Conservation (phyloP, 1,140 invertebrate species). For the Neodiprion fabricii region DNA sequence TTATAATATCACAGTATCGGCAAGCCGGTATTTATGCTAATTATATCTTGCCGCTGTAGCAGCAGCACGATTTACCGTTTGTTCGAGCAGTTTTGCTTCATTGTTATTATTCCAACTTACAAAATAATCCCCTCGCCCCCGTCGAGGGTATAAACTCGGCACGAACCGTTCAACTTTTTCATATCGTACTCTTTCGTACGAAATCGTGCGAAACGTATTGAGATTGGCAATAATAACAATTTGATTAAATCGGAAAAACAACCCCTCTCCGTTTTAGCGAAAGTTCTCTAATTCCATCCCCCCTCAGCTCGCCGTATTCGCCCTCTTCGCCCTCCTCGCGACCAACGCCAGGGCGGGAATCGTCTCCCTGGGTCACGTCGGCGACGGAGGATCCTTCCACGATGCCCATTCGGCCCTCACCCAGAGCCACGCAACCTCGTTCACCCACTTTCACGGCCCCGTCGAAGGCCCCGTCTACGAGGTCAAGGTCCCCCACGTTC, state of each 20-base stretch:
- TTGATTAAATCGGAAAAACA: neutral
- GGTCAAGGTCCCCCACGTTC: constrained; percentile 48
- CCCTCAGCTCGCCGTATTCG: neutral
- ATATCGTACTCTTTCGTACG: no score
- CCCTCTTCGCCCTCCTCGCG: neutral
- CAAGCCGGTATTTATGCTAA: no score
- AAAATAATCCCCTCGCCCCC: neutral
- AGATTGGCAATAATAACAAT: neutral
- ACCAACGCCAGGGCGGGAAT: neutral
- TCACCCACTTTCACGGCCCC: constrained; percentile 50
- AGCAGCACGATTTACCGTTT: neutral
- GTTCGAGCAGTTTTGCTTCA: neutral
- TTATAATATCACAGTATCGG: no score
- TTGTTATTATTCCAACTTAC: neutral
- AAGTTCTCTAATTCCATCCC: neutral
- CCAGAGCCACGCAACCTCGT: constrained; percentile 38
- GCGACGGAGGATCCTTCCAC: neutral
- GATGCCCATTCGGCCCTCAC: constrained; percentile 28
- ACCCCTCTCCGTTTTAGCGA: neutral
- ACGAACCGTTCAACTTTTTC: neutral
- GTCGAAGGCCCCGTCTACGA: constrained; percentile 48
- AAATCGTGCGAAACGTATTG: no score
- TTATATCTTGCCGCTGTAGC: neutral
- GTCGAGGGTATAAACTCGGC: neutral
- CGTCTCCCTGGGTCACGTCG: neutral